Percentiles rank a stretch among this genome's conserved stretches.
Conservation (phyloP, 2,888 invertebrate species). For the Perizoma affinitatum region DNA sequence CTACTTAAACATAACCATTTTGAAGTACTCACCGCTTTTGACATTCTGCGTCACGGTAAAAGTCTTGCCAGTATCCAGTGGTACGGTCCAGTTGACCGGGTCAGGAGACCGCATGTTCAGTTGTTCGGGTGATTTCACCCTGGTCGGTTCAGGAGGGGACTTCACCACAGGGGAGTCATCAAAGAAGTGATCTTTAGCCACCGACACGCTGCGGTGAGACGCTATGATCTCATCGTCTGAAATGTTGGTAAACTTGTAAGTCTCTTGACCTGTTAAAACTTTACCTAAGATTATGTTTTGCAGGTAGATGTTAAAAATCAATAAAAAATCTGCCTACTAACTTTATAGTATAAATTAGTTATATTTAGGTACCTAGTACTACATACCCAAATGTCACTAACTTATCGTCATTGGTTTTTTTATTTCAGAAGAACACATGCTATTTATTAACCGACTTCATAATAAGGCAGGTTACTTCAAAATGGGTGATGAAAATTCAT, state of each 20-base stretch:
- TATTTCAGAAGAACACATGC: too few species aligned
- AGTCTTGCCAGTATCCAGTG: constrained; percentile 96
- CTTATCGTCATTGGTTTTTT: too few species aligned
- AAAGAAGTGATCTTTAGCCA: constrained; percentile 80
- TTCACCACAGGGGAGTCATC: constrained; percentile 89
- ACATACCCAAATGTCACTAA: too few species aligned
- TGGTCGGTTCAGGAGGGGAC: constrained; percentile 95
- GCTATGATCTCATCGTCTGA: constrained; percentile 77
- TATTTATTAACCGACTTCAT: too few species aligned
- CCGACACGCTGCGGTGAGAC: constrained; percentile 78
- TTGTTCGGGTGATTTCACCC: constrained; percentile 96
- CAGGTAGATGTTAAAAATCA: too few species aligned
- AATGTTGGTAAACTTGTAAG: constrained; percentile 36
- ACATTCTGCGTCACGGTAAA: constrained; percentile 97
- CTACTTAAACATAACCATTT: constrained; percentile 51
- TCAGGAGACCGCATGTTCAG: constrained; percentile 96
- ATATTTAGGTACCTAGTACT: too few species aligned
- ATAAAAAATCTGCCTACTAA: too few species aligned
- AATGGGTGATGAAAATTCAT: too few species aligned
- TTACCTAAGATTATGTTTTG: too few species aligned
- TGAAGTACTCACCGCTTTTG: constrained; percentile 83
- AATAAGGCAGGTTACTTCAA: too few species aligned
- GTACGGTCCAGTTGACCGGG: constrained; percentile 97
- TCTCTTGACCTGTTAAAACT: too few species aligned
- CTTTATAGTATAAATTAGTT: too few species aligned